Conservation (phyloP, 2,113 vertebrate species). For the Psittacara wagleri region DNA sequence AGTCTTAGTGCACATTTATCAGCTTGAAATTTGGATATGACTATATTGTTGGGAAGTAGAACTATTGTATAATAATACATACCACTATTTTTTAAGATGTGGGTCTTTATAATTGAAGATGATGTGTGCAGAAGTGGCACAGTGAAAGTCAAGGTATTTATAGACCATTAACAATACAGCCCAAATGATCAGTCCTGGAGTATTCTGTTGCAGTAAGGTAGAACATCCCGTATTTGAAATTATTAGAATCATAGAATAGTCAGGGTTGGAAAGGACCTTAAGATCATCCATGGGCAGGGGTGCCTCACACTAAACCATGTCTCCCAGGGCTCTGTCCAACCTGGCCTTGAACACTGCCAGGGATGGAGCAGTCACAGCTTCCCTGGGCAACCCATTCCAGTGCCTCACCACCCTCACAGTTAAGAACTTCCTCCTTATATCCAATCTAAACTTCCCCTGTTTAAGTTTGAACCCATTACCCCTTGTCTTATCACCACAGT, state of each 20-base stretch:
- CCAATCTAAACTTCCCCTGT: no score
- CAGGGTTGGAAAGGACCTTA: no score
- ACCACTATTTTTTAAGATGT: not conserved
- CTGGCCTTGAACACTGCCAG: no score
- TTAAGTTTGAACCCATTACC: no score
- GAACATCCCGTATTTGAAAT: not conserved
- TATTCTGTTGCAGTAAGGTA: not conserved
- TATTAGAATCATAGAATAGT: not conserved
- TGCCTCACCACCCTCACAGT: no score
- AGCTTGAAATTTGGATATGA: not conserved
- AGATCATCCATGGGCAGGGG: no score
- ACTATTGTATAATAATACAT: not conserved
- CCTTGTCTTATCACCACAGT: no score
- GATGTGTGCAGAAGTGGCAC: not conserved
- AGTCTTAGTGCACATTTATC: not conserved
- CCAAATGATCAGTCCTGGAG: not conserved
- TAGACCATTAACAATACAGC: not conserved
- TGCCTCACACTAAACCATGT: no score
- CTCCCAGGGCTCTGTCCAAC: no score
- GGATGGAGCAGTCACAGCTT: no score
- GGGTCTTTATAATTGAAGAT: not conserved
- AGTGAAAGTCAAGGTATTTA: not conserved
- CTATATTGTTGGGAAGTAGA: not conserved
- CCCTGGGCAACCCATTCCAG: no score
- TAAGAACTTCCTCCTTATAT: no score